phyloP scores from a whole-genome alignment of 2,888 invertebrate species.

The Crocallis elinguaria region DNA sequence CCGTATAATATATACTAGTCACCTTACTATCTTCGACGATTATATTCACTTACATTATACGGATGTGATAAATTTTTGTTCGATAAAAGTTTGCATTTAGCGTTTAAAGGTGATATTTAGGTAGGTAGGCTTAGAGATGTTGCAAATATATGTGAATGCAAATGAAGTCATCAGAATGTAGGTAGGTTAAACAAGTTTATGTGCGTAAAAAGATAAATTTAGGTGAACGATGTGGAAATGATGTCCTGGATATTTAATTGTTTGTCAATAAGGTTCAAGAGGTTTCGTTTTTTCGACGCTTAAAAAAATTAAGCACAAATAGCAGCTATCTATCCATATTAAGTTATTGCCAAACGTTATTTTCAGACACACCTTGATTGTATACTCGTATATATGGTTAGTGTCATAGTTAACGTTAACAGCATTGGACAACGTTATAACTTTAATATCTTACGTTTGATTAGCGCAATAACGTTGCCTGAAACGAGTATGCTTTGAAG shows the following conservation, averaged over 20 bases:
- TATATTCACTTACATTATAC: slow-evolving; percentile 46
- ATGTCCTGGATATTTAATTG: slow-evolving; percentile 40
- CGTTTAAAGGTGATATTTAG: slow-evolving; percentile 40
- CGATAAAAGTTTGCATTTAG: slow-evolving; percentile 54
- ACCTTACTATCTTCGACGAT: slow-evolving; percentile 49
- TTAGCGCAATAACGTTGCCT: neutral
- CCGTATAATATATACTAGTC: slow-evolving; percentile 58
- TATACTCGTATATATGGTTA: neutral
- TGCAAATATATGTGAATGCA: slow-evolving; percentile 45
- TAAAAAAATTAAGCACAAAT: slow-evolving; percentile 49
- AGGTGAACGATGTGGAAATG: slow-evolving; percentile 44
- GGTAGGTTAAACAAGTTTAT: slow-evolving; percentile 42
- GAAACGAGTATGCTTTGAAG: slow-evolving; percentile 28
- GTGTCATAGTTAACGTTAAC: neutral
- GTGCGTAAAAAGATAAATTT: slow-evolving; percentile 41
- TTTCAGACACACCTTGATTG: slow-evolving; percentile 9
- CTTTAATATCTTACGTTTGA: neutral
- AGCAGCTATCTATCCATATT: slow-evolving; percentile 10
- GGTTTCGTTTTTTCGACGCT: slow-evolving; percentile 39
- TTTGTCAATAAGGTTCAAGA: slow-evolving; percentile 42
- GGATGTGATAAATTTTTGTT: slow-evolving; percentile 49
- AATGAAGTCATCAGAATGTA: slow-evolving; percentile 49
- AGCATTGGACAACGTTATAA: neutral
- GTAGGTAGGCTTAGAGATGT: slow-evolving; percentile 23
- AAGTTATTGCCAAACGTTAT: neutral